phyloP scores from a whole-genome alignment of 2,113 vertebrate species.

The Phrynosoma platyrhinos region DNA sequence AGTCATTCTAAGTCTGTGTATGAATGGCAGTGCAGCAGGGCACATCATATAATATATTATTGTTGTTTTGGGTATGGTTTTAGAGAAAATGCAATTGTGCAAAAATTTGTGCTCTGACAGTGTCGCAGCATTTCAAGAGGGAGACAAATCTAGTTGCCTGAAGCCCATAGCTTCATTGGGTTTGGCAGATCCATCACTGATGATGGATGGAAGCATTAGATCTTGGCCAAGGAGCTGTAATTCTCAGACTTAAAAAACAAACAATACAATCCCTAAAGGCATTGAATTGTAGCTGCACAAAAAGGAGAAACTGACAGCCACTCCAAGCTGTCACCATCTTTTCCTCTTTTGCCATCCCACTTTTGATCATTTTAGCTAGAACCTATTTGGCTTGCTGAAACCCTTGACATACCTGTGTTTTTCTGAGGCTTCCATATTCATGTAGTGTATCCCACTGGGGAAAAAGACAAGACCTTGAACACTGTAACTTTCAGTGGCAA shows the following conservation, averaged over 20 bases:
- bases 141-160: conserved; percentile 35
- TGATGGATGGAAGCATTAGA: conserved; percentile 16
- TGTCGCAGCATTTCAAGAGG: conserved; percentile 43
- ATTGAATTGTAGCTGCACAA: conserved; percentile 21
- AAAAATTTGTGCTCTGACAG: conserved; percentile 24
- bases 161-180: conserved; percentile 45
- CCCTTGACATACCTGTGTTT: neutral
- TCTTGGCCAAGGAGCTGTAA: neutral
- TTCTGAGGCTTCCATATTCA: conserved; percentile 2
- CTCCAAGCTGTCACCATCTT: neutral
- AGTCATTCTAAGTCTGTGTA: conserved; percentile 27
- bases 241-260: conserved; percentile 26
- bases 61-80: conserved; percentile 39
- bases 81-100: conserved; percentile 34
- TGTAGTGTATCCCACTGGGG: neutral
- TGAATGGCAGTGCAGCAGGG: neutral
- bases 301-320: neutral
- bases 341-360: conserved; percentile 30
- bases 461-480: neutral
- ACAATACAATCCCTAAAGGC: neutral
- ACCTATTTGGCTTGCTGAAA: conserved; percentile 36
- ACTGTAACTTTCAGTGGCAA: neutral
- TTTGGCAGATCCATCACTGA: neutral
- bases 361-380: neutral
- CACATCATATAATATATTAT: conserved; percentile 7